These are phyloP conservation scores for Tympanoctomys barrerae DNA, from an alignment of 2,797 vertebrate species.

Conservation along the genomic window DNA sequence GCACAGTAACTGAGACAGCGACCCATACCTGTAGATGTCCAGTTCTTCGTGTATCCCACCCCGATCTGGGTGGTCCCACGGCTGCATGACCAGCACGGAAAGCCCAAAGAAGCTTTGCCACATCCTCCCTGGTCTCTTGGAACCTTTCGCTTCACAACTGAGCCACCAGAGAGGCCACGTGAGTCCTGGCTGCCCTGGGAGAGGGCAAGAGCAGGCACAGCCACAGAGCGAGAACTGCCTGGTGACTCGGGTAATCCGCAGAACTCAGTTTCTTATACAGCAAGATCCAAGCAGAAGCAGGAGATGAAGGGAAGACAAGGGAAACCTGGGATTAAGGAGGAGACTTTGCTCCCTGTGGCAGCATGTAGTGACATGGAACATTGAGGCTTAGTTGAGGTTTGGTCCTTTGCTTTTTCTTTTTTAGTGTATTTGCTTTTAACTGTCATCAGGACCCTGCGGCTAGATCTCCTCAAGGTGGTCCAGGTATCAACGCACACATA, in stretches of 20 bases:
- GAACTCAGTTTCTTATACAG: neutral
- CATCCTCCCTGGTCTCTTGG: neutral
- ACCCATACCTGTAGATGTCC: neutral
- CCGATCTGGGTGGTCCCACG: neutral
- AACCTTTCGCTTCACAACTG: neutral
- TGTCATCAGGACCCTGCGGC: neutral
- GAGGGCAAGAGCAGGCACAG: neutral
- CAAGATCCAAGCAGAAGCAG: neutral
- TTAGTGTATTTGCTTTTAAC: neutral
- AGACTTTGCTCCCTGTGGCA: neutral
- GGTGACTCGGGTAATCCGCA: neutral
- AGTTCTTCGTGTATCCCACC: neutral
- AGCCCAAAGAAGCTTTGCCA: neutral
- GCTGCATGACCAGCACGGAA: neutral
- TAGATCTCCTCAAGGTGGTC: constrained; percentile 26
- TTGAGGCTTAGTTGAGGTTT: neutral
- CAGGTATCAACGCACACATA: neutral
- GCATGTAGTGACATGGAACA: neutral
- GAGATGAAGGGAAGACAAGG: neutral
- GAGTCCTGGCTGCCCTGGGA: neutral
- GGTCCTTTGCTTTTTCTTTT: neutral
- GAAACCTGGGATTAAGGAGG: neutral
- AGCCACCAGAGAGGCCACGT: neutral
- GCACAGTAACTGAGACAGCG: too few relatives aligned
- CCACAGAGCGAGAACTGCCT: neutral